Evolutionary conservation across 2,797 vertebrate genomes (phyloP).

Genomic region (Lagorchestes hirsutus): DNA sequence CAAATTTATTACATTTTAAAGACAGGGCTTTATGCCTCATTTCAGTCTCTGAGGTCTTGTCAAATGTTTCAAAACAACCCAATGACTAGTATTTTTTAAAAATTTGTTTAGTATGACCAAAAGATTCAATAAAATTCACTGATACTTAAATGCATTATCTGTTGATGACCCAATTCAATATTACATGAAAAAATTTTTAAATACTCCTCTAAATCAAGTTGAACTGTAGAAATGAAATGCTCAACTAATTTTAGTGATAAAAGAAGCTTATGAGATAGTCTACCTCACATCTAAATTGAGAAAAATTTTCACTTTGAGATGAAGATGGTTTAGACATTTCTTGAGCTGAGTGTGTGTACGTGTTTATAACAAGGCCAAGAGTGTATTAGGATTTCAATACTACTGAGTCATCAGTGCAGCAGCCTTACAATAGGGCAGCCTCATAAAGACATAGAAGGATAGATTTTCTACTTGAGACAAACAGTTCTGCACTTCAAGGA

Average conservation of each 20-base stretch:
- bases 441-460: conserved; percentile 68
- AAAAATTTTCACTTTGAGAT: conserved; percentile 61
- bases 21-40: conserved; percentile 52
- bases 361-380: conserved; percentile 44
- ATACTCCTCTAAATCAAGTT: conserved; percentile 66
- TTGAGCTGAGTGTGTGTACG: conserved; percentile 47
- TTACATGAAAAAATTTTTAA: conserved; percentile 55
- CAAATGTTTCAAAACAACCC: conserved; percentile 59
- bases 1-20: conserved; percentile 67
- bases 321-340: conserved; percentile 62
- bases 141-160: conserved; percentile 56
- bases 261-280: conserved; percentile 51
- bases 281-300: conserved; percentile 59
- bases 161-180: conserved; percentile 60
- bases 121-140: conserved; percentile 59
- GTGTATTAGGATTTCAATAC: conserved; percentile 56
- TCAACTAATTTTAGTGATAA: conserved; percentile 61
- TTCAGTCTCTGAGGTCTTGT: conserved; percentile 44
- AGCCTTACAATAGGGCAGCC: conserved; percentile 57
- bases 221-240: conserved; percentile 60
- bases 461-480: conserved; percentile 47
- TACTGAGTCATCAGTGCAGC: conserved; percentile 59
- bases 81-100: conserved; percentile 38
- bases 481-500: conserved; percentile 76
- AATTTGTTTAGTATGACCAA: conserved; percentile 50